A percentile compares a stretch with the other conserved stretches of the same genome.
phyloP scores from a whole-genome alignment of 1,140 invertebrate species.

The Sycophila sp. region DNA sequence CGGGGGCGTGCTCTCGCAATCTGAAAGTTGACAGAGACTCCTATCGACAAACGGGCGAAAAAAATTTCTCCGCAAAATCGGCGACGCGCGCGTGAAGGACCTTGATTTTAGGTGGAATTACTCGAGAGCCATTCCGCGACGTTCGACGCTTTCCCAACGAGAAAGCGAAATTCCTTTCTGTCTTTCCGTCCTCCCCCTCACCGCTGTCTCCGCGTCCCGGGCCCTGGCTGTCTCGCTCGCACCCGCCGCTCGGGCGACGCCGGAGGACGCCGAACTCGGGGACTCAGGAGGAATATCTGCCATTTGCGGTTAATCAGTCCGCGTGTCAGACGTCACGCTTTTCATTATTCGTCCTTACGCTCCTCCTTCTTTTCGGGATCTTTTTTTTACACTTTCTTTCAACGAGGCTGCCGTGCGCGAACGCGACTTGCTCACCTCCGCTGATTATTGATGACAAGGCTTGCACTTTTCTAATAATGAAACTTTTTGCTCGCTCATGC shows the following conservation, averaged over 20 bases:
- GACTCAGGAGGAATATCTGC: constrained; percentile 39
- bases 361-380: constrained; percentile 5
- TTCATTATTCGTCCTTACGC: constrained; percentile 36
- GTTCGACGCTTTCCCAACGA: constrained; percentile 37
- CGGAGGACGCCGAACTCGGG: not conserved
- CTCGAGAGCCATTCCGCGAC: constrained; percentile 36
- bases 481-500: not conserved
- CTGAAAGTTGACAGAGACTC: too few relatives aligned
- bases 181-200: constrained; percentile 5
- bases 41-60: too few relatives aligned
- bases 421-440: not conserved
- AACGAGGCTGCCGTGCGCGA: constrained; percentile 14
- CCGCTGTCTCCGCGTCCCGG: not conserved
- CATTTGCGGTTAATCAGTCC: constrained; percentile 39
- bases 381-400: not conserved
- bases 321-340: constrained; percentile 32
- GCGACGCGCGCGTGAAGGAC: too few relatives aligned
- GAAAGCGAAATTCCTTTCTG: constrained; percentile 38
- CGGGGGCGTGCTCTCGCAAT: too few relatives aligned
- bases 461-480: not conserved
- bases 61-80: too few relatives aligned
- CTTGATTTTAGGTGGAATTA: too few relatives aligned
- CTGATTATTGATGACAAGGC: not conserved
- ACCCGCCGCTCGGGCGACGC: not conserved
- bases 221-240: constrained; percentile 16